These are phyloP conservation scores for Bombus superbus DNA, from an alignment of 1,140 invertebrate genomes.

Conservation along the genomic window DNA sequence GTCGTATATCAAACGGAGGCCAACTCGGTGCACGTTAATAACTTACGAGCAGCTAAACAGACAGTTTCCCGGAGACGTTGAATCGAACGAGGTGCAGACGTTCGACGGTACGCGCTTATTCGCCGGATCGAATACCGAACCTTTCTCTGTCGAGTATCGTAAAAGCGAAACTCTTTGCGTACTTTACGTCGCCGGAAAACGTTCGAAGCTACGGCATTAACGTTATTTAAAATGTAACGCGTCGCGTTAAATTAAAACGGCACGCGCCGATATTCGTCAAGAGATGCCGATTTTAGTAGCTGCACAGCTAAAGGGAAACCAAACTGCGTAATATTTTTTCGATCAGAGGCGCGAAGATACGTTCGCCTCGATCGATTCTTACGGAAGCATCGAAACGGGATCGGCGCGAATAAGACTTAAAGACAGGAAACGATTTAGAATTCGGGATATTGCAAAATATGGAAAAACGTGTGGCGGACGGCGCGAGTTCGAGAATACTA, in stretches of 20 bases:
- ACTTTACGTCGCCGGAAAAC: neutral
- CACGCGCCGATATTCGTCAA: neutral
- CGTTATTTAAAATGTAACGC: too few relatives aligned
- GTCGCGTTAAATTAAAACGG: neutral
- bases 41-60: constrained; percentile 12
- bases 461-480: too few relatives aligned
- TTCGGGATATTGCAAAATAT: neutral
- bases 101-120: neutral
- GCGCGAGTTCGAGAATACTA: neutral
- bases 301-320: neutral
- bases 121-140: neutral
- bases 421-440: neutral
- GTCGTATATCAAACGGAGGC: neutral
- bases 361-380: neutral
- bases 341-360: neutral
- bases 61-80: neutral
- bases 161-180: neutral
- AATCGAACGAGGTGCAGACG: constrained; percentile 1
- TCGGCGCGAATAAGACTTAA: too few relatives aligned
- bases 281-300: neutral
- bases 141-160: neutral
- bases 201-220: neutral
- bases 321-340: neutral
- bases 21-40: neutral
- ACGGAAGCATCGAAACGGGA: neutral